Evolutionary conservation across 1,140 invertebrate species (phyloP).

Genomic region (Penaeus chinensis): DNA sequence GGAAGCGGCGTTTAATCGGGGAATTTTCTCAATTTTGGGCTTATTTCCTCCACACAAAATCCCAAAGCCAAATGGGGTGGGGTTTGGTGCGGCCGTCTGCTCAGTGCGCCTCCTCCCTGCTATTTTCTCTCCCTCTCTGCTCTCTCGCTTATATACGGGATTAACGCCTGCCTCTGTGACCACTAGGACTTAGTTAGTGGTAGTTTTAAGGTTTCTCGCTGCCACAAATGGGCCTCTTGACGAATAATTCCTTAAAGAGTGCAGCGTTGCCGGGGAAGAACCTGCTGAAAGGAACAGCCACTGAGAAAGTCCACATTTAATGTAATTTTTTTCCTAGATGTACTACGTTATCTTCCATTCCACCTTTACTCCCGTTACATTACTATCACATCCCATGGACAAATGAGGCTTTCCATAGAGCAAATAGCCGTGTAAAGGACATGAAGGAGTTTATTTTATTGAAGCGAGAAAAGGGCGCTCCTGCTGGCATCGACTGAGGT

Average conservation of each 20-base stretch:
- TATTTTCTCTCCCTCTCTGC: constrained; percentile 1
- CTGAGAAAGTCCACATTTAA: constrained; percentile 48
- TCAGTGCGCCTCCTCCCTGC: not conserved
- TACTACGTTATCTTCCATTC: not conserved
- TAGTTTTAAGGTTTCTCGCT: constrained; percentile 42
- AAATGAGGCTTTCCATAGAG: not conserved
- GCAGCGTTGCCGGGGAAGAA: constrained; percentile 36
- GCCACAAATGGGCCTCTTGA: constrained; percentile 41
- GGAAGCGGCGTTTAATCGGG: constrained; percentile 56
- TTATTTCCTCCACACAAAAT: constrained; percentile 53
- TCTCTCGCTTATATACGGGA: constrained; percentile 51
- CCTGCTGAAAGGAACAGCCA: constrained; percentile 16
- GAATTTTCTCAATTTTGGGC: constrained; percentile 59
- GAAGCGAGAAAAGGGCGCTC: constrained; percentile 56
- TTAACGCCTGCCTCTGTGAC: constrained; percentile 27
- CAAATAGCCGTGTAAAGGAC: not conserved
- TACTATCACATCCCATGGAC: not conserved
- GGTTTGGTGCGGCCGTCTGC: constrained; percentile 29
- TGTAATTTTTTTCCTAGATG: not conserved
- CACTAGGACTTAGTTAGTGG: constrained; percentile 36
- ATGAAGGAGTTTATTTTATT: constrained; percentile 36
- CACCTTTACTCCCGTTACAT: not conserved
- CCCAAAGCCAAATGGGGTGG: constrained; percentile 52
- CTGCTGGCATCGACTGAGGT: constrained; percentile 50
- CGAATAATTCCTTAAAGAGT: constrained; percentile 44